These are phyloP conservation scores for Amblyjoppa proteus DNA, from an alignment of 2,888 invertebrate genomes.

Conservation along the genomic window DNA sequence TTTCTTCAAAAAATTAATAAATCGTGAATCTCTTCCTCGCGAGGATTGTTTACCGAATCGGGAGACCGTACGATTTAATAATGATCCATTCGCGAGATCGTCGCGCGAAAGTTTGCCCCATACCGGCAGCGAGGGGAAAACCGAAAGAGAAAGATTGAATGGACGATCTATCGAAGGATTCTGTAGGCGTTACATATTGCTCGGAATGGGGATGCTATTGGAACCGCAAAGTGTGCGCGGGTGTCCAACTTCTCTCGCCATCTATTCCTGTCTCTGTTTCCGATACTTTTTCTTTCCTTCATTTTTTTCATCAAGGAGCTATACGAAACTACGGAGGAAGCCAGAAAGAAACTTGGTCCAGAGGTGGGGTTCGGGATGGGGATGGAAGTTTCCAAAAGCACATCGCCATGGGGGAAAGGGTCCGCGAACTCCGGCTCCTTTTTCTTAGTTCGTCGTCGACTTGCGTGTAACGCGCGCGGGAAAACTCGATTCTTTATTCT, in stretches of 20 bases:
- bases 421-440: constrained; percentile 53
- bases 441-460: constrained; percentile 45
- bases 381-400: constrained; percentile 61
- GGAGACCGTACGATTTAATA: constrained; percentile 1
- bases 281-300: constrained; percentile 44
- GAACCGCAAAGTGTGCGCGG: constrained; percentile 39
- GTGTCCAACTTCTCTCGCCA: constrained; percentile 45
- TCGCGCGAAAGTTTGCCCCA: not conserved
- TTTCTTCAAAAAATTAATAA: constrained; percentile 2
- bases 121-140: not conserved
- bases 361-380: not conserved
- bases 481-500: constrained; percentile 38
- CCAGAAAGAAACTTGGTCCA: constrained; percentile 22
- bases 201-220: constrained; percentile 25
- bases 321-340: constrained; percentile 19
- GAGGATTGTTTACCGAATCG: not conserved
- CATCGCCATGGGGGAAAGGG: constrained; percentile 48
- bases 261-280: constrained; percentile 45
- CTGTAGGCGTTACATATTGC: constrained; percentile 20
- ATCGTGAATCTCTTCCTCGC: not conserved
- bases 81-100: constrained; percentile 2
- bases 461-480: constrained; percentile 42
- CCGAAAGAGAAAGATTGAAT: constrained; percentile 5
- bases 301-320: constrained; percentile 39
- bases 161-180: constrained; percentile 33